phyloP scores from a whole-genome alignment of 1,140 invertebrate species.

The Eupristina koningsbergeri region DNA sequence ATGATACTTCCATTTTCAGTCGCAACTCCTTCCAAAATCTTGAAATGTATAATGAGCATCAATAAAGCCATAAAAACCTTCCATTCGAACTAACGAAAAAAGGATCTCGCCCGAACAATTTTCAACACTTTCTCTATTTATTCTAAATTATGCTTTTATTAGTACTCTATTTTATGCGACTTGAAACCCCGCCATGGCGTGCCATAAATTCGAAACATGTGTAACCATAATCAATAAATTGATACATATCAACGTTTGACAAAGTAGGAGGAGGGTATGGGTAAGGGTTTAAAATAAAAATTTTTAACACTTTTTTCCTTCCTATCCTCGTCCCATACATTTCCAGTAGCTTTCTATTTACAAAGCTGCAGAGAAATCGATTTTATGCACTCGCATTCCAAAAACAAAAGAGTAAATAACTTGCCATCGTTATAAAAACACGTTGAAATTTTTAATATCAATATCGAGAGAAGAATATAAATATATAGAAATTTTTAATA shows the following conservation, averaged over 20 bases:
- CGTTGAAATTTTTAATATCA: background rate
- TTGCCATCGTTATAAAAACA: background rate
- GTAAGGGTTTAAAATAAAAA: background rate
- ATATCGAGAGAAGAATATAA: too few species aligned
- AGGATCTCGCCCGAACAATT: background rate
- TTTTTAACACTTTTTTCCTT: background rate
- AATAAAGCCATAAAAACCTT: background rate
- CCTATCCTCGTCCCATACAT: too few species aligned
- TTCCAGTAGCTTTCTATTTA: background rate
- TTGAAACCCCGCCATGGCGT: background rate
- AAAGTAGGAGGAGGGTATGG: too few species aligned
- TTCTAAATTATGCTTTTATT: slow-evolving; percentile 12
- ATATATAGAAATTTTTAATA: background rate
- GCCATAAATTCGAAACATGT: background rate
- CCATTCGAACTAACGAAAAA: too few species aligned
- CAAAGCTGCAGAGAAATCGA: background rate
- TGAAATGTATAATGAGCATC: background rate
- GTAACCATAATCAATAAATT: slow-evolving; percentile 24
- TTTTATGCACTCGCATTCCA: background rate
- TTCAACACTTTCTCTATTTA: slow-evolving; percentile 28
- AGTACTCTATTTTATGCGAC: background rate
- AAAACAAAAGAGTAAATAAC: background rate
- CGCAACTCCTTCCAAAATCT: background rate
- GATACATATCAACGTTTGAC: slow-evolving; percentile 4
- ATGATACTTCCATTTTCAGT: background rate